Conservation (phyloP, 2,888 invertebrate species). For the Eupithecia inturbata region DNA sequence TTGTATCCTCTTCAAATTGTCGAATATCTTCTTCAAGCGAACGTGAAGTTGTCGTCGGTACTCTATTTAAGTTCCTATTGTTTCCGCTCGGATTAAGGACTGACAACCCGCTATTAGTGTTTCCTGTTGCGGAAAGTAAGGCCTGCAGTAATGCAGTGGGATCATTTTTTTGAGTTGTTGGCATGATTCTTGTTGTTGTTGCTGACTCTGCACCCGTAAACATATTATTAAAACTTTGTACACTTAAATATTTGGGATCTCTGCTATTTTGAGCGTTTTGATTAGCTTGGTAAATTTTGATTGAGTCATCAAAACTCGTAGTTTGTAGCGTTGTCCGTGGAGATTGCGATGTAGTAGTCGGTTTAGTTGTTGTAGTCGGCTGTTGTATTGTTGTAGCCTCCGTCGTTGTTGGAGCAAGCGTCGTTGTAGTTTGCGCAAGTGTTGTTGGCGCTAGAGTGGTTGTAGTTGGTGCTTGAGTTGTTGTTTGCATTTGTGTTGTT, state of each 20-base stretch:
- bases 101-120: slow-evolving; percentile 51
- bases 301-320: slow-evolving; percentile 60
- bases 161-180: slow-evolving; percentile 52
- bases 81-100: slow-evolving; percentile 52
- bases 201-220: slow-evolving; percentile 48
- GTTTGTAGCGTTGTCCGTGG: slow-evolving; percentile 48
- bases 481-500: slow-evolving; percentile 49
- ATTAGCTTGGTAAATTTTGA: slow-evolving; percentile 63
- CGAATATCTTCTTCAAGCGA: slow-evolving; percentile 77
- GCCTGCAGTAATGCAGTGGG: slow-evolving; percentile 68
- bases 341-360: slow-evolving; percentile 41
- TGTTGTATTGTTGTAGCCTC: slow-evolving; percentile 35
- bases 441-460: slow-evolving; percentile 36
- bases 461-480: slow-evolving; percentile 39
- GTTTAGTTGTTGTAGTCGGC: slow-evolving; percentile 39
- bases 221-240: slow-evolving; percentile 52
- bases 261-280: slow-evolving; percentile 65
- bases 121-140: slow-evolving; percentile 61
- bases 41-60: slow-evolving; percentile 64
- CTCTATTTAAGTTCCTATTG: slow-evolving; percentile 46
- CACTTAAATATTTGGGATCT: slow-evolving; percentile 71
- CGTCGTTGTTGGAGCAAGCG: slow-evolving; percentile 41
- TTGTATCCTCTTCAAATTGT: slow-evolving; percentile 78
- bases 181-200: slow-evolving; percentile 48
- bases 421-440: slow-evolving; percentile 43